A percentile compares a stretch with the other conserved stretches of the same genome.
These are phyloP conservation scores for Patella pellucida DNA, from an alignment of 2,888 invertebrate genomes.

Conservation along the genomic window DNA sequence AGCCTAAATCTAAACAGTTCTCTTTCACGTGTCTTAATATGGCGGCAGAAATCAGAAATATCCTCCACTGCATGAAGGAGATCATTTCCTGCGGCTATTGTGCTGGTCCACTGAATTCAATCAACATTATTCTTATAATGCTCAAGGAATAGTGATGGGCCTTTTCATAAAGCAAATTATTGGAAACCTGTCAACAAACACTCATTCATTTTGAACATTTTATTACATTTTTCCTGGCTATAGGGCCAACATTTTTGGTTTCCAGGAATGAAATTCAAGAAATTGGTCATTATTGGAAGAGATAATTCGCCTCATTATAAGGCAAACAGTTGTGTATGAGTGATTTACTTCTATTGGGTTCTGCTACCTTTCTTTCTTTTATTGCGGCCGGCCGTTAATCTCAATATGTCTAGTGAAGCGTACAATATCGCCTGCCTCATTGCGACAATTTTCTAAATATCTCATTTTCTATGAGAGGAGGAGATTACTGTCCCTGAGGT, in stretches of 20 bases:
- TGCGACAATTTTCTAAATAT: conserved; percentile 21
- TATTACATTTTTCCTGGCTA: conserved; percentile 38
- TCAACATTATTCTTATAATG: conserved; percentile 29
- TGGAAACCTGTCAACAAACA: conserved; percentile 37
- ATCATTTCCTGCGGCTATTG: conserved; percentile 34
- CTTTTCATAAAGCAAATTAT: conserved; percentile 39
- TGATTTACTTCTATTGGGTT: conserved; percentile 27
- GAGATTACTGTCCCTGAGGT: too few species aligned
- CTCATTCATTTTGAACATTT: conserved; percentile 36
- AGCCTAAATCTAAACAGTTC: not conserved
- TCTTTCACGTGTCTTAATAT: conserved; percentile 4
- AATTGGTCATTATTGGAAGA: conserved; percentile 36
- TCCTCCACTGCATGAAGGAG: not conserved
- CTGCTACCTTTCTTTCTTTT: conserved; percentile 6
- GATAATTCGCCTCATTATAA: conserved; percentile 38
- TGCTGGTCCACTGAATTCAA: conserved; percentile 25
- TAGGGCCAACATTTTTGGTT: conserved; percentile 29
- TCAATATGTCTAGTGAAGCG: conserved; percentile 30
- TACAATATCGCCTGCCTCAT: conserved; percentile 31
- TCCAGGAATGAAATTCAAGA: conserved; percentile 37
- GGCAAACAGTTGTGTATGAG: conserved; percentile 23
- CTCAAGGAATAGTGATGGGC: conserved; percentile 29
- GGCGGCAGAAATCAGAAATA: conserved; percentile 21
- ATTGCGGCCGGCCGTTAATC: conserved; percentile 1
- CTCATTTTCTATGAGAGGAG: conserved; percentile 14